These are phyloP conservation scores for Drusus annulatus DNA, from an alignment of 1,140 invertebrate genomes.

Conservation along the genomic window DNA sequence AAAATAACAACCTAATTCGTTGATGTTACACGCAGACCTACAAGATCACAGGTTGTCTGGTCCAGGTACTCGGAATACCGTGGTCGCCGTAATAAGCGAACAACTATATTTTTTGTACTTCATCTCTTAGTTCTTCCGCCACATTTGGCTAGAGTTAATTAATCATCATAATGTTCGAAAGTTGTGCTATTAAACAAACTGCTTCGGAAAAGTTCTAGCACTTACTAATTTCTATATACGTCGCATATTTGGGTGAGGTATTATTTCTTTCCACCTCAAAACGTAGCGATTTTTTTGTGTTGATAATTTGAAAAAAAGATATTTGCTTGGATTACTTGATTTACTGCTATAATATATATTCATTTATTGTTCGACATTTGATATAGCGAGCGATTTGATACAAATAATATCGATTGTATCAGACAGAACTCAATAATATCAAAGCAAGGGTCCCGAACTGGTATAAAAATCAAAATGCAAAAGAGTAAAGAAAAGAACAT, in stretches of 20 bases:
- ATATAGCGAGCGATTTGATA: not conserved
- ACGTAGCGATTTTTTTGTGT: not conserved
- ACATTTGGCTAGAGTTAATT: not conserved
- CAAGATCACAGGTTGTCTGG: no score
- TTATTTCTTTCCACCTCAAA: not conserved
- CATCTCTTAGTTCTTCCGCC: not conserved
- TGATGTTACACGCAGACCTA: no score
- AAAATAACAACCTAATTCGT: no score
- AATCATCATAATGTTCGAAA: conserved; percentile 2
- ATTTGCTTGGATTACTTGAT: not conserved
- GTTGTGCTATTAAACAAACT: conserved; percentile 7
- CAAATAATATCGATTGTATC: not conserved
- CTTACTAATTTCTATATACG: not conserved
- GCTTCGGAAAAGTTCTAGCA: not conserved
- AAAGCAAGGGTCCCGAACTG: no score
- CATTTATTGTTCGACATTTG: not conserved
- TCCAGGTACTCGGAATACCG: no score
- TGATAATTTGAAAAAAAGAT: not conserved
- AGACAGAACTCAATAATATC: no score
- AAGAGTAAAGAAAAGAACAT: no score
- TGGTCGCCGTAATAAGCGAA: no score
- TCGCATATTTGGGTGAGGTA: conserved; percentile 8
- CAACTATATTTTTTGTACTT: no score
- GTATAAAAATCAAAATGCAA: no score
- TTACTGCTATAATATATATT: not conserved